Evolutionary conservation across 2,797 vertebrate species (phyloP).

Genomic region (Coendou prehensilis): DNA sequence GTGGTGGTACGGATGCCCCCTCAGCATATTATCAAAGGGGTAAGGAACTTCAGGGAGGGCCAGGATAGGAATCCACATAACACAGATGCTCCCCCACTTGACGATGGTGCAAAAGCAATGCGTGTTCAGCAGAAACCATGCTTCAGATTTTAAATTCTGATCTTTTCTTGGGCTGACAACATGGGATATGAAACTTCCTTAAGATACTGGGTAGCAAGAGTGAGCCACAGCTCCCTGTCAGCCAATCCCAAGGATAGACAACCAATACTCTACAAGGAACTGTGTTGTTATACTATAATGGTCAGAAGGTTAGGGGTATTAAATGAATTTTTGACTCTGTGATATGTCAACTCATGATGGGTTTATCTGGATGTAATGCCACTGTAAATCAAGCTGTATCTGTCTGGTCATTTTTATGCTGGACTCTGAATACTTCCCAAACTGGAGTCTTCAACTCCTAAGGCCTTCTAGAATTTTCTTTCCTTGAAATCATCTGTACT

Average conservation of each 20-base stretch:
- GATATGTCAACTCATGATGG: neutral
- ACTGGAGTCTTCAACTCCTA: neutral
- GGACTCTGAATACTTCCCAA: neutral
- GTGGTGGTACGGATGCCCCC: slow-evolving; percentile 93
- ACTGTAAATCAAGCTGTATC: neutral
- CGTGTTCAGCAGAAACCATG: neutral
- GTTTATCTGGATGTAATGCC: neutral
- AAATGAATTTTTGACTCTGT: neutral
- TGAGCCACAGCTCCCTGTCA: neutral
- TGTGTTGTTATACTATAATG: neutral
- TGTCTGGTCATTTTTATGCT: neutral
- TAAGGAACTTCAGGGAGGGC: slow-evolving; percentile 85
- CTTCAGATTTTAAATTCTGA: neutral
- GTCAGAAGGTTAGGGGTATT: neutral
- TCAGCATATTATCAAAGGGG: slow-evolving; percentile 95
- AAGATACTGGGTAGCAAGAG: neutral
- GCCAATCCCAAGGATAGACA: neutral
- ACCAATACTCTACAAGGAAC: neutral
- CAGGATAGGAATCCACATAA: neutral
- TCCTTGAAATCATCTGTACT: neutral
- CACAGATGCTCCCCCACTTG: neutral
- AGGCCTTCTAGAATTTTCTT: neutral
- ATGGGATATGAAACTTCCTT: neutral
- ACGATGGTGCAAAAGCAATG: neutral
- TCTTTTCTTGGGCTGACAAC: neutral